Base-by-base conservation (phyloP, 2,888 invertebrate species). In the Protophormia terraenovae region DNA sequence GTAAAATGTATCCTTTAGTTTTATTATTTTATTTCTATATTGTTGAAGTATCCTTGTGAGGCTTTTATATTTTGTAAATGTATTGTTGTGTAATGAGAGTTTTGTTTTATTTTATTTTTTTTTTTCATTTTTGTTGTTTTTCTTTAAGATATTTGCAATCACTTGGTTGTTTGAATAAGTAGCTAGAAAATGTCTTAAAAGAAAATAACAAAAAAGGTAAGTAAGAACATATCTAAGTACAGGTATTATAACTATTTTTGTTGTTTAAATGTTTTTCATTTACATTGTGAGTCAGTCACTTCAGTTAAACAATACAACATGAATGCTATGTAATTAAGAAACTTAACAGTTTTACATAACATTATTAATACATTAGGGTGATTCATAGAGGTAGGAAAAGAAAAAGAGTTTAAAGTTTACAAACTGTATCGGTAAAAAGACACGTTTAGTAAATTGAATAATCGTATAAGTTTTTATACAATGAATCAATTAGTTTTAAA, bases 51-150 rank as follows among this genome's bases (percentile, higher is more conserved):
- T 80, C 80, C 80, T 80, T 73, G 58, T 67, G 47, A 16, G 73
- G 27, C 47, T 79, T 79, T 41, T 53, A 19, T 58, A 29, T 24
- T n/a, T 78, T 73, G 55, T 35, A 32, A 16, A 47, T 55, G 32
- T 47, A 73, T 66, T 80, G 66, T 73, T 67, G 64, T 66, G 19
- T 73, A 73, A 80, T 67, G 73, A 80, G 64, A 55, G 64, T 66
- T 66, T 64, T 66, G 45, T 55, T 55, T 41, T n/a, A 55, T n/a
- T 50, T 16, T 50, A 12, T 29, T 53, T 66, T 66, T 1, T 24
- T n/a, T 19, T 29, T 38, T 10, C 24, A 35, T 12, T 1, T 55
- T 32, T 58, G 4, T 64, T 22, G 41, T 8, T 19, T 7, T 35
- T 45, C 35, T 45, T 58, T 10, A 72, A 73, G 55, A 66, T 73